Base-by-base conservation (phyloP, 2,113 vertebrate genomes). In the Podarcis cretensis region DNA sequence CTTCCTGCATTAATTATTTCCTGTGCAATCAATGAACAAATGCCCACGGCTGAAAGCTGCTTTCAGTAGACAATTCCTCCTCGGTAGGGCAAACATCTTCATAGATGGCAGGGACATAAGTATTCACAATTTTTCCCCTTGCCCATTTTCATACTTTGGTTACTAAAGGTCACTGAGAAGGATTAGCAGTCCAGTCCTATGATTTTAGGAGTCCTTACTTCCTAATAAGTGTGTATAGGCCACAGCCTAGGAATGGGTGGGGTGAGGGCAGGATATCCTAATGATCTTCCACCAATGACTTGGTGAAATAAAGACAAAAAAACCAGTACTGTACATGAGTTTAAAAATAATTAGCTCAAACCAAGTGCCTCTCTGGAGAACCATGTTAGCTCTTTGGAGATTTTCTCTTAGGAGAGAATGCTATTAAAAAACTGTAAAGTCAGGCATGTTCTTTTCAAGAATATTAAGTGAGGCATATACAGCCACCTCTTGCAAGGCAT, bases 1-100 rank as follows among this genome's bases (percentile, higher is more conserved):
- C 69, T 81, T 82, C 84, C 71, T 68, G 59, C 59, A 68, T 75
- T 69, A 82, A 83, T 57, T n/a, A 80, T 18, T 63, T 35, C 88
- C 82, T 43, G 83, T 48, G 30, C 57, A 74, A 89, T 81, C 54
- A 75, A 48, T 80, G 43, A 80, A 48, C 35, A 81, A 81, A 69
- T 4, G 20, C 25, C 10, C 48, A 32, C 54, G 20, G 3, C 35
- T 80, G 30, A 86, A 57, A 30, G 32, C 68, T 59, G 20, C 80
- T 63, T 84, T 80, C 76, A 25, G 54, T n/a, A 59, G 23, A 63
- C 48, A 57, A 30, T 37, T 84, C 63, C 25, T 84, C 25, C 71
- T 86, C 30, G 27, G 16, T 40, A 16, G 14, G 37, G 27, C 48
- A 66, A 77, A 63, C 35, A 6, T 3, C 9, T 66, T 35, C 3